Evolutionary conservation across 2,797 vertebrate genomes (phyloP).

Genomic region (Enteromius viviparus): DNA sequence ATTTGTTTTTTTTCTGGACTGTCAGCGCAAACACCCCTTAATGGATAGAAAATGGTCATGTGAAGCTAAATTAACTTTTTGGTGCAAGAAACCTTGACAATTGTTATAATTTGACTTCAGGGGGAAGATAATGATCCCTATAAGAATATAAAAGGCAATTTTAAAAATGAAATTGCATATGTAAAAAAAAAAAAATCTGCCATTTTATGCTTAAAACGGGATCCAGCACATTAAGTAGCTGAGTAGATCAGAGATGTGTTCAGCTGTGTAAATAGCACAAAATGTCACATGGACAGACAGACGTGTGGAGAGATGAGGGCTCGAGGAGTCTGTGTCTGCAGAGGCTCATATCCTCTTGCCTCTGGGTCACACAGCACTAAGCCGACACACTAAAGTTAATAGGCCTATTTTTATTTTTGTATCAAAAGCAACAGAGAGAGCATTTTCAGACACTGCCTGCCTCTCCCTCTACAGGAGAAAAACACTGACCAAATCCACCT

Average conservation of each 20-base stretch:
- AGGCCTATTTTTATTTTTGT: constrained; percentile 55
- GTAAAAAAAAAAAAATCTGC: constrained; percentile 1
- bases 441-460: constrained; percentile 37
- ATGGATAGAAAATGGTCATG: background rate
- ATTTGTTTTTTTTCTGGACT: background rate
- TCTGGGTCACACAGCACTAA: constrained; percentile 38
- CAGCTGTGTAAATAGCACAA: constrained; percentile 40
- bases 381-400: constrained; percentile 46
- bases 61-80: background rate
- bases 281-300: constrained; percentile 22
- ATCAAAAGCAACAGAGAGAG: constrained; percentile 27
- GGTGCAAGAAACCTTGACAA: background rate
- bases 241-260: constrained; percentile 30
- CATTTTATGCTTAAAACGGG: background rate
- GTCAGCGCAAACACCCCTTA: background rate
- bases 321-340: background rate
- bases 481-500: constrained; percentile 48
- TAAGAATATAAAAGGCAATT: constrained; percentile 17
- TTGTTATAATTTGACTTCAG: background rate
- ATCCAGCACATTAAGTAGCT: constrained; percentile 7
- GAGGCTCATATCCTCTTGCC: constrained; percentile 19
- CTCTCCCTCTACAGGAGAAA: constrained; percentile 31
- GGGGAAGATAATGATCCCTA: background rate
- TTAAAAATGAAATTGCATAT: constrained; percentile 9
- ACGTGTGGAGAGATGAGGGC: background rate